Base-by-base conservation (phyloP, 2,888 invertebrate species). In the Julus scanicus region DNA sequence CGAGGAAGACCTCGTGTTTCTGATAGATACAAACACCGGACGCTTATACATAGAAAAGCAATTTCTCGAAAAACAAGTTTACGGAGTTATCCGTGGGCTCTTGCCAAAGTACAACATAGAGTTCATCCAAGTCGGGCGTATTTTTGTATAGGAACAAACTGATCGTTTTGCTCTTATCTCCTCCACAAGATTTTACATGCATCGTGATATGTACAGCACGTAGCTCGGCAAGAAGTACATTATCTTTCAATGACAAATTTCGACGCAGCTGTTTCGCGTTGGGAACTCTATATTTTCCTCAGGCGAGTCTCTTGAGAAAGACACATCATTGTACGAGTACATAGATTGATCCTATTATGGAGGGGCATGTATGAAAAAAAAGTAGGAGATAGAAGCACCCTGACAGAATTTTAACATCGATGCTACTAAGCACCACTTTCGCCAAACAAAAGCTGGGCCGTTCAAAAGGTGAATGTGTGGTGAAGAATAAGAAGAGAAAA, bases 211-310 rank as follows among this genome's bases (percentile, higher is more conserved):
- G 84, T 84, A 63, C 20, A 63, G 84, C 84, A 84, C 84, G 44
- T 84, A 84, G 13, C 8, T 17, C 37, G 63, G 84, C 44, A 84
- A 84, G 84, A 40, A 84, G 44, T 84, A 84, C 84, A 84, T 84
- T 84, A 84, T 84, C 84, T 40, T 84, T 44, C 84, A 84, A 84
- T 84, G 84, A 84, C 84, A 84, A 84, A 84, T 84, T 84, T 84
- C 84, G 39, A 40, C 40, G 39, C 84, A 84, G 44, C 84, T 44
- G 39, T 84, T 84, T 44, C 84, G 44, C 44, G 84, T 44, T n/a
- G 44, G 40, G 44, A 84, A 84, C 44, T 83, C 83, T 84, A 63
- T 63, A 63, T 63, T 63, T 84, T 84, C 84, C 84, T 17, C 20
- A 40, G 84, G 44, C 84, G 44, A 84, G 44, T 84, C 84, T 84